Percentiles rank a stretch among this genome's conserved stretches.
Conservation (phyloP, 64 coral and sea anemone species). For the Montipora cactus region DNA sequence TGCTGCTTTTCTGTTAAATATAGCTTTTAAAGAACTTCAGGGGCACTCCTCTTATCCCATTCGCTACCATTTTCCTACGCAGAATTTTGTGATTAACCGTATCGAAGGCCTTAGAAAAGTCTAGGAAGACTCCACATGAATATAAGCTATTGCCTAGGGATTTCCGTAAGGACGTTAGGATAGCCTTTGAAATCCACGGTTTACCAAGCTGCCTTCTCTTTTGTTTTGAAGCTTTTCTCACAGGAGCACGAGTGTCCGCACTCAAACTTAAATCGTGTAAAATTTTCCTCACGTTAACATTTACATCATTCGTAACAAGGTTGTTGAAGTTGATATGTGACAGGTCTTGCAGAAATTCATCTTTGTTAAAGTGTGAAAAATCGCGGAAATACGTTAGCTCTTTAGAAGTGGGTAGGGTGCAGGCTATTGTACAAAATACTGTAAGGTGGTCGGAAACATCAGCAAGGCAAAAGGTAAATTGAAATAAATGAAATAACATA, state of each 20-base stretch:
- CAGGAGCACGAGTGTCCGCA: constrained; percentile 9
- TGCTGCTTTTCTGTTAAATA: constrained; percentile 26
- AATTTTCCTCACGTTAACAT: constrained; percentile 25
- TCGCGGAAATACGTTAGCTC: not conserved
- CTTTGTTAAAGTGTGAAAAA: constrained; percentile 13
- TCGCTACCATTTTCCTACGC: not conserved
- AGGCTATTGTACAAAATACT: not conserved
- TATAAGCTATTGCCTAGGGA: constrained; percentile 8
- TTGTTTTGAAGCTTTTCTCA: constrained; percentile 42
- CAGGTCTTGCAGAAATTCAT: constrained; percentile 1
- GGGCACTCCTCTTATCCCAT: too few relatives aligned
- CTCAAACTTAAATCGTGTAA: not conserved
- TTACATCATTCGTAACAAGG: constrained; percentile 24
- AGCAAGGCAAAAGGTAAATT: not conserved
- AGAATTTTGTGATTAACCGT: constrained; percentile 33
- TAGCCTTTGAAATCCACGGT: constrained; percentile 37
- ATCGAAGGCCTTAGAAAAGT: constrained; percentile 32
- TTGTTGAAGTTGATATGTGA: not conserved
- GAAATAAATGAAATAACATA: not conserved
- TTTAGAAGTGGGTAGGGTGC: not conserved
- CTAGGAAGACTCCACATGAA: constrained; percentile 39
- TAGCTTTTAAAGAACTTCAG: constrained; percentile 7
- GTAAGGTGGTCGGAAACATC: constrained; percentile 19
- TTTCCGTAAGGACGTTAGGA: constrained; percentile 7
- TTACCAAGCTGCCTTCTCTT: constrained; percentile 51